Conservation (phyloP, 1,140 invertebrate genomes). For the Drosophila pachea region DNA sequence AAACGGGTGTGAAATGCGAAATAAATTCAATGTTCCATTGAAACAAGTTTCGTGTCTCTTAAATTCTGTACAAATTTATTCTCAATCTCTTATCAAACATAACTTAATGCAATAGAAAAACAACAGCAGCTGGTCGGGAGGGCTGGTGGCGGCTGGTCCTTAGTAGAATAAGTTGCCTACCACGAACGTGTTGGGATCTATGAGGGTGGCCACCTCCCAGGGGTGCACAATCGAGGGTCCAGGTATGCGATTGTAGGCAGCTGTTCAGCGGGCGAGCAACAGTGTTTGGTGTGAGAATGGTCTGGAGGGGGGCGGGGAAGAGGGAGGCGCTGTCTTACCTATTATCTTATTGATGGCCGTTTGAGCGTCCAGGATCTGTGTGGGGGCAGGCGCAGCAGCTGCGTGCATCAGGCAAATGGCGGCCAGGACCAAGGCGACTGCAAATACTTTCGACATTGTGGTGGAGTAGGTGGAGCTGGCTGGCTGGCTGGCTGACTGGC, state of each 20-base stretch:
- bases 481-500: slow-evolving; percentile 23
- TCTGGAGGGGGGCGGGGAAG: neutral
- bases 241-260: slow-evolving; percentile 62
- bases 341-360: slow-evolving; percentile 67
- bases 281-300: neutral
- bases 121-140: slow-evolving; percentile 28
- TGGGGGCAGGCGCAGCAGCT: slow-evolving; percentile 55
- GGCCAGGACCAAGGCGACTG: slow-evolving; percentile 39
- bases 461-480: slow-evolving; percentile 14
- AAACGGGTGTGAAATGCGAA: slow-evolving; percentile 28
- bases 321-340: slow-evolving; percentile 39
- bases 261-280: slow-evolving; percentile 21
- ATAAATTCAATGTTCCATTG: slow-evolving; percentile 3
- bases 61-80: neutral
- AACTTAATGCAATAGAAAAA: neutral
- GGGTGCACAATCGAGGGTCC: slow-evolving; percentile 59
- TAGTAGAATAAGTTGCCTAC: slow-evolving; percentile 32
- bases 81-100: neutral
- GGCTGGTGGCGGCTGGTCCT: neutral
- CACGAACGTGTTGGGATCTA: slow-evolving; percentile 68
- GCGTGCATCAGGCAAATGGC: slow-evolving; percentile 43
- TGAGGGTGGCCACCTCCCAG: slow-evolving; percentile 55
- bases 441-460: slow-evolving; percentile 57
- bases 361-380: slow-evolving; percentile 55
- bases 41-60: neutral